Percentiles rank a stretch among this genome's conserved stretches.
Conservation (phyloP, 2,888 invertebrate species). For the Chalcosyrphus nemorum region DNA sequence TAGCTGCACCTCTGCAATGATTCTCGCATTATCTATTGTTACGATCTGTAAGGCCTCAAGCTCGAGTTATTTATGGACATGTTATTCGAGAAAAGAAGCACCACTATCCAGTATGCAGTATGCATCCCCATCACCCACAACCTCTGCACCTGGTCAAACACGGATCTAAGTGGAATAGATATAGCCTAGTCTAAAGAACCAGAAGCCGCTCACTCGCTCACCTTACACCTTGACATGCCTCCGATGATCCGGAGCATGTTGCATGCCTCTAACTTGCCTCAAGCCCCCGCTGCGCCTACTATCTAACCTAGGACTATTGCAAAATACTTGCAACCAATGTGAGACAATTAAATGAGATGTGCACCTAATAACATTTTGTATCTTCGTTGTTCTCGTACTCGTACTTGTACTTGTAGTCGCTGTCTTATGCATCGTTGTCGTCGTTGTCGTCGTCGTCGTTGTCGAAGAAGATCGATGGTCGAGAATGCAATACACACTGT, state of each 20-base stretch:
- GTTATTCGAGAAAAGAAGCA: slow-evolving; percentile 54
- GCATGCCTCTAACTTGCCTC: slow-evolving; percentile 38
- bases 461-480: slow-evolving; percentile 60
- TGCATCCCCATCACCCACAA: slow-evolving; percentile 65
- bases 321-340: slow-evolving; percentile 66
- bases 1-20: slow-evolving; percentile 68
- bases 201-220: slow-evolving; percentile 68
- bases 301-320: slow-evolving; percentile 56
- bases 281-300: slow-evolving; percentile 24
- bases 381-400: background rate
- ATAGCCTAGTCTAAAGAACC: slow-evolving; percentile 61
- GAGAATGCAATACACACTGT: slow-evolving; percentile 10
- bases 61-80: slow-evolving; percentile 70
- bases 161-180: slow-evolving; percentile 59
- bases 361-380: slow-evolving; percentile 70
- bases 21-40: slow-evolving; percentile 63
- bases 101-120: background rate
- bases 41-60: slow-evolving; percentile 62
- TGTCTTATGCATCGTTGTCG: slow-evolving; percentile 17
- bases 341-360: slow-evolving; percentile 73
- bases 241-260: slow-evolving; percentile 69
- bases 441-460: slow-evolving; percentile 9
- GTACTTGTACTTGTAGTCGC: slow-evolving; percentile 2
- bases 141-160: slow-evolving; percentile 68
- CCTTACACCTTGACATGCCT: slow-evolving; percentile 72